These are phyloP conservation scores for Ecliptopera silaceata DNA, from an alignment of 2,888 invertebrate species.

Conservation along the genomic window DNA sequence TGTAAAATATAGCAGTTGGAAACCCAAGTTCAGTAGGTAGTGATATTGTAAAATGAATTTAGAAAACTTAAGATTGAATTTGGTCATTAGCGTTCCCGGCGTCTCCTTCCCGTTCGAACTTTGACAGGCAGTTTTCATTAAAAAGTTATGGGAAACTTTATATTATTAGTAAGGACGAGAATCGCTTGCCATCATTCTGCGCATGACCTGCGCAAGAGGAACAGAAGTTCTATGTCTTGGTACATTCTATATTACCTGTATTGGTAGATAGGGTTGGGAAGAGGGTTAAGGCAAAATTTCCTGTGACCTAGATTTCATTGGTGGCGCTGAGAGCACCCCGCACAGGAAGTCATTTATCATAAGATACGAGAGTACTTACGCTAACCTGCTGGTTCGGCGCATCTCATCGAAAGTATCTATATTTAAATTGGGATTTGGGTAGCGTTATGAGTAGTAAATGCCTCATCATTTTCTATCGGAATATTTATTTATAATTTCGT, in stretches of 20 bases:
- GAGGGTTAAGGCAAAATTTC: conserved; percentile 56
- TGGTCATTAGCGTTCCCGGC: conserved; percentile 20
- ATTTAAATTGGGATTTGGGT: conserved; percentile 11
- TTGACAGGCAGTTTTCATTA: conserved; percentile 44
- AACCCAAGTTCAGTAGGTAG: neutral
- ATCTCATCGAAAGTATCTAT: conserved; percentile 22
- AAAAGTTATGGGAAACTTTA: conserved; percentile 53
- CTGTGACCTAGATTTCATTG: conserved; percentile 67
- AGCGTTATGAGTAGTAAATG: neutral
- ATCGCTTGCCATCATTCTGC: conserved; percentile 52
- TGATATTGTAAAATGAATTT: conserved; percentile 1
- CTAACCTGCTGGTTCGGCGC: conserved; percentile 30
- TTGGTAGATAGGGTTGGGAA: conserved; percentile 33
- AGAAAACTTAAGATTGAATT: conserved; percentile 16
- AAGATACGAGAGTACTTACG: conserved; percentile 39
- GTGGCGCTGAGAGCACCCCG: conserved; percentile 33
- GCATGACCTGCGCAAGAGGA: conserved; percentile 75
- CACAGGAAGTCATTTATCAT: conserved; percentile 44
- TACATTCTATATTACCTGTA: conserved; percentile 35
- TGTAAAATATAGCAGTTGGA: neutral
- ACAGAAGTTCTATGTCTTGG: conserved; percentile 43
- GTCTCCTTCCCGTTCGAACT: conserved; percentile 37
- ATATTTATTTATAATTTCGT: too few relatives aligned
- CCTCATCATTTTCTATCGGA: neutral
- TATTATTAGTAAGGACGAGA: conserved; percentile 45